A percentile compares a stretch with the other conserved stretches of the same genome.
Evolutionary conservation across 1,140 invertebrate species (phyloP).

Genomic region (Ectropis grisescens): DNA sequence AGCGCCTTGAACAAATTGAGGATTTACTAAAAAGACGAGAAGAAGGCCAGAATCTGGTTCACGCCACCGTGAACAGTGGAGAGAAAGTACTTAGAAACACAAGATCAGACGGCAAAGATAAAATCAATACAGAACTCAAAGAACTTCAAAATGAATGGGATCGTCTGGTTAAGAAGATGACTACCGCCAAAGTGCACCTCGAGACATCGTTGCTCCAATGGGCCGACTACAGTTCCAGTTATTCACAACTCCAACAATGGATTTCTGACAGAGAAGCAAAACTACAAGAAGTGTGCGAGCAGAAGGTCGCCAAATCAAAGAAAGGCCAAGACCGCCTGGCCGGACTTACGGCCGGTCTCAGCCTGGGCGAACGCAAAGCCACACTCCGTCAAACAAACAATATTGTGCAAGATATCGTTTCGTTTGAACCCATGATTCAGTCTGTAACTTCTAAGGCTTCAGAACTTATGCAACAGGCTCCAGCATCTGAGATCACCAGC

Average conservation of each 20-base stretch:
- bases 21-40: constrained; percentile 87
- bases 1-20: constrained; percentile 85
- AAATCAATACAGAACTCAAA: constrained; percentile 89
- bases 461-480: constrained; percentile 87
- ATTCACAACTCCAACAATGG: constrained; percentile 93
- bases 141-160: constrained; percentile 95
- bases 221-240: constrained; percentile 95
- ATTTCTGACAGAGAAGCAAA: constrained; percentile 95
- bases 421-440: constrained; percentile 95
- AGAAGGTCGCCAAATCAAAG: constrained; percentile 84
- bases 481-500: constrained; percentile 88
- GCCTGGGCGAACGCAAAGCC: constrained; percentile 87
- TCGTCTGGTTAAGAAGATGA: constrained; percentile 90
- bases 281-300: constrained; percentile 92
- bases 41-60: constrained; percentile 91
- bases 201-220: constrained; percentile 94
- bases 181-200: constrained; percentile 91
- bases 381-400: constrained; percentile 92
- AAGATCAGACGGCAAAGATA: constrained; percentile 89
- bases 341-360: constrained; percentile 81
- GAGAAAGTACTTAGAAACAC: constrained; percentile 93
- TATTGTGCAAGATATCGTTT: constrained; percentile 94
- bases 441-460: constrained; percentile 93
- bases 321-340: constrained; percentile 75
- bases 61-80: constrained; percentile 91